phyloP scores from a whole-genome alignment of 2,888 invertebrate species.

The Sarcophaga variegata region DNA sequence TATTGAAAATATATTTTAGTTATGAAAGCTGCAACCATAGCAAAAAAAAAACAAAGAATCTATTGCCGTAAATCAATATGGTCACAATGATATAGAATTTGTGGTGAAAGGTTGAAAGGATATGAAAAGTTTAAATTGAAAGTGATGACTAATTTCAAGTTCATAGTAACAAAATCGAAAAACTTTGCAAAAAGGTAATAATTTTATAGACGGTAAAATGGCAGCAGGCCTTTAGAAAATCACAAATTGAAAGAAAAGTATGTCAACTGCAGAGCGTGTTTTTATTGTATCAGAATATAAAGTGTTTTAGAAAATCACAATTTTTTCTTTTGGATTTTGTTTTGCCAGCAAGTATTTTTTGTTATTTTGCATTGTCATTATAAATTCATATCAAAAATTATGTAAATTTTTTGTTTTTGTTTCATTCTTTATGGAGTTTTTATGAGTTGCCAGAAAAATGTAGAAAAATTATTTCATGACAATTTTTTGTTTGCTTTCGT shows the following conservation, averaged over 20 bases:
- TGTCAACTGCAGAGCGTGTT: background rate
- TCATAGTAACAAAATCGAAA: constrained; percentile 30
- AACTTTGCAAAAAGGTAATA: constrained; percentile 1
- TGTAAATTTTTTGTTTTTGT: constrained; percentile 38
- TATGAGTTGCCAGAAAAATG: constrained; percentile 25
- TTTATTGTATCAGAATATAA: background rate
- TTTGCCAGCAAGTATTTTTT: background rate
- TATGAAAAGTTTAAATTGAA: background rate
- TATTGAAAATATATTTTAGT: constrained; percentile 43
- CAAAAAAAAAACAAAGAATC: background rate
- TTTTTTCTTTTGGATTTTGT: background rate
- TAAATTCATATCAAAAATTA: constrained; percentile 49
- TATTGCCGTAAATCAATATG: constrained; percentile 56
- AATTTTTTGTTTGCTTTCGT: background rate
- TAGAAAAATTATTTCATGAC: background rate
- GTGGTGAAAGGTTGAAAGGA: background rate
- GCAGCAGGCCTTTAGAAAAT: constrained; percentile 1
- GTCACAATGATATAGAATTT: background rate
- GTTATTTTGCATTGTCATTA: constrained; percentile 12
- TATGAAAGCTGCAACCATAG: constrained; percentile 14
- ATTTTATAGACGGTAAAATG: constrained; percentile 18
- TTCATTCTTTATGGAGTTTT: constrained; percentile 5
- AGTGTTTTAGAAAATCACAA: background rate
- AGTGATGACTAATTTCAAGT: constrained; percentile 34
- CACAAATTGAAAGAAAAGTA: background rate